Evolutionary conservation across 2,113 vertebrate genomes (phyloP).

Genomic region (Burhinus bistriatus): DNA sequence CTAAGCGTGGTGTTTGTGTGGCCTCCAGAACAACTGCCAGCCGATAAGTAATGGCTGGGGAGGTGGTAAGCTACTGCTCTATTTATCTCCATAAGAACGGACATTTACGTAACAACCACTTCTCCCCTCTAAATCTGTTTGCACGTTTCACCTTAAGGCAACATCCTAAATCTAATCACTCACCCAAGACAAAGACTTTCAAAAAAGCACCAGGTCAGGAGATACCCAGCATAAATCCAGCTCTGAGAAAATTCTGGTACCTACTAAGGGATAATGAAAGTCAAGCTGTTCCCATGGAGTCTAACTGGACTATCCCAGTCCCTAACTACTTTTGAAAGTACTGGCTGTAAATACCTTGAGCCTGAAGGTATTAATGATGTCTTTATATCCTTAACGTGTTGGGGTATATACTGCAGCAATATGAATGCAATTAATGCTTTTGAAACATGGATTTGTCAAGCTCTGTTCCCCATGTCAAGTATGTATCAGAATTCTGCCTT

Average conservation of each 20-base stretch:
- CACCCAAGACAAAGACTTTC: conserved; percentile 43
- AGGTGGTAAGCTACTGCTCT: conserved; percentile 3
- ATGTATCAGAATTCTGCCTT: neutral
- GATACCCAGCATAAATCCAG: neutral
- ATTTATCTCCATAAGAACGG: conserved; percentile 34
- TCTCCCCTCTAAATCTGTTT: conserved; percentile 32
- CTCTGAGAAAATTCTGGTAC: neutral
- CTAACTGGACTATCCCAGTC: neutral
- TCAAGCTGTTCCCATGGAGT: neutral
- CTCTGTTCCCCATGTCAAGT: neutral
- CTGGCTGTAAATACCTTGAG: neutral
- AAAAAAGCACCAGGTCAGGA: conserved; percentile 26
- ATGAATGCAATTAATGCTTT: neutral
- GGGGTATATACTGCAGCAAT: neutral
- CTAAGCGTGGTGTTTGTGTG: neutral
- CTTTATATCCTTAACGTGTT: neutral
- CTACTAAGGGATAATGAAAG: neutral
- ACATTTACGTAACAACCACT: conserved; percentile 17
- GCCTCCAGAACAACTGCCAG: conserved; percentile 46
- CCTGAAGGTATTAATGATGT: neutral
- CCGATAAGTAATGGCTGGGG: conserved; percentile 9
- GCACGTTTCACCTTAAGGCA: conserved; percentile 41
- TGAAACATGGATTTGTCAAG: neutral
- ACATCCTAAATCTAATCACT: conserved; percentile 54
- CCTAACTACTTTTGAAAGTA: neutral